Evolutionary conservation across 1,140 invertebrate species (phyloP).

Genomic region (Stegodyphus dumicola): DNA sequence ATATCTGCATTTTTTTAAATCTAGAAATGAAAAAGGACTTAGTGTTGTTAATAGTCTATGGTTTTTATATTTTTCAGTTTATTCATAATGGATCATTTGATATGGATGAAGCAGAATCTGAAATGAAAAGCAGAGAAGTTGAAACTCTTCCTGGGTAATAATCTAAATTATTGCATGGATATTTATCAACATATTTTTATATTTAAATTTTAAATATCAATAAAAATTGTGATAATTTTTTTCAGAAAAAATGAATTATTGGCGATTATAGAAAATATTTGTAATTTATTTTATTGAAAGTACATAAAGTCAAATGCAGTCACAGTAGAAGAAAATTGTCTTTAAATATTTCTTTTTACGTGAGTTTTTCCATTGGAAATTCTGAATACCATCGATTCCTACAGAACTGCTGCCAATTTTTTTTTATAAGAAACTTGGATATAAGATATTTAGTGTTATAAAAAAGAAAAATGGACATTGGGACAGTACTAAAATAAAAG

Average conservation of each 20-base stretch:
- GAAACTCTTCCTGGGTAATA: conserved; percentile 32
- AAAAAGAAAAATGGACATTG: too few relatives aligned
- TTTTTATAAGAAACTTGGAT: too few relatives aligned
- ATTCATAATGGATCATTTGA: conserved; percentile 57
- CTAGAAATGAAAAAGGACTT: not conserved
- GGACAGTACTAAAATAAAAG: too few relatives aligned
- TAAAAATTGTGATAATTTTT: not conserved
- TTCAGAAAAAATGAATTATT: not conserved
- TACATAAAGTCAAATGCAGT: too few relatives aligned
- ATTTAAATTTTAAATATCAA: not conserved
- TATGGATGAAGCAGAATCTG: conserved; percentile 33
- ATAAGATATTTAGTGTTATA: too few relatives aligned
- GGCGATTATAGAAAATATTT: too few relatives aligned
- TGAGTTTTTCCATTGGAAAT: too few relatives aligned
- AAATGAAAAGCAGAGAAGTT: conserved; percentile 38
- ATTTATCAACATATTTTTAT: not conserved
- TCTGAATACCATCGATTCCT: too few relatives aligned
- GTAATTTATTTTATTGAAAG: too few relatives aligned
- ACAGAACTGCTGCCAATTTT: too few relatives aligned
- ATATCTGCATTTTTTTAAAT: not conserved
- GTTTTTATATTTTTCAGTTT: conserved; percentile 28
- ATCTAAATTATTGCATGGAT: not conserved
- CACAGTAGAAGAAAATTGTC: too few relatives aligned
- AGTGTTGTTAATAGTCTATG: not conserved
- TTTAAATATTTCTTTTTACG: too few relatives aligned